Percentiles rank a stretch among this genome's conserved stretches.
phyloP scores from a whole-genome alignment of 2,888 invertebrate species.

The Tinea trinotella region DNA sequence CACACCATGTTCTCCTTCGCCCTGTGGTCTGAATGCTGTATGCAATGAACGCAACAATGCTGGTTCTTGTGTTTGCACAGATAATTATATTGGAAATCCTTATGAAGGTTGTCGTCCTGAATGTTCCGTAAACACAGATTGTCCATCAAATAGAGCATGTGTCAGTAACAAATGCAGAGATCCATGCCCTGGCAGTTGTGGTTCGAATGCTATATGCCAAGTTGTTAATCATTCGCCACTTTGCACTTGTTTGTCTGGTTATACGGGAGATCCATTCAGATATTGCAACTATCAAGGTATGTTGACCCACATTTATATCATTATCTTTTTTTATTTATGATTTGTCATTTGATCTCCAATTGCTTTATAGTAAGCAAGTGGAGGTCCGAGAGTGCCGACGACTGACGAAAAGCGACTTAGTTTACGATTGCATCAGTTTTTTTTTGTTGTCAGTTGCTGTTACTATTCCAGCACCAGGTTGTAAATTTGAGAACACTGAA shows the following conservation, averaged over 20 bases:
- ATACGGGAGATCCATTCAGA: conserved; percentile 82
- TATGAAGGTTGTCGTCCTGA: conserved; percentile 84
- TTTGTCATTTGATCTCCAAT: too few relatives aligned
- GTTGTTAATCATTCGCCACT: conserved; percentile 79
- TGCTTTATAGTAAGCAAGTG: too few relatives aligned
- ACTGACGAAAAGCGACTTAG: too few relatives aligned
- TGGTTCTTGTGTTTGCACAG: conserved; percentile 79
- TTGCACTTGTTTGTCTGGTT: conserved; percentile 78
- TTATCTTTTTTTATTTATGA: too few relatives aligned
- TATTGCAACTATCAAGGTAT: conserved; percentile 71
- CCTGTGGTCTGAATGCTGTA: conserved; percentile 76
- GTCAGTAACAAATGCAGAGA: conserved; percentile 80
- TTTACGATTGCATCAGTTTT: too few relatives aligned
- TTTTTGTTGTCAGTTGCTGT: too few relatives aligned
- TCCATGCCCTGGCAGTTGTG: conserved; percentile 86
- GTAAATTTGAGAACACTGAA: too few relatives aligned
- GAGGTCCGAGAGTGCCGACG: too few relatives aligned
- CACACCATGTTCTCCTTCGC: conserved; percentile 74
- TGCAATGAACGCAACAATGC: conserved; percentile 74
- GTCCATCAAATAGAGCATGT: conserved; percentile 79
- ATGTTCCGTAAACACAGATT: conserved; percentile 81
- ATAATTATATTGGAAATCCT: conserved; percentile 83
- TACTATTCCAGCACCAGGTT: too few relatives aligned
- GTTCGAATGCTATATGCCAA: conserved; percentile 80
- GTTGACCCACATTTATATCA: not conserved